These are phyloP conservation scores for Amphipoea oculea DNA, from an alignment of 2,888 invertebrate species.

Conservation along the genomic window DNA sequence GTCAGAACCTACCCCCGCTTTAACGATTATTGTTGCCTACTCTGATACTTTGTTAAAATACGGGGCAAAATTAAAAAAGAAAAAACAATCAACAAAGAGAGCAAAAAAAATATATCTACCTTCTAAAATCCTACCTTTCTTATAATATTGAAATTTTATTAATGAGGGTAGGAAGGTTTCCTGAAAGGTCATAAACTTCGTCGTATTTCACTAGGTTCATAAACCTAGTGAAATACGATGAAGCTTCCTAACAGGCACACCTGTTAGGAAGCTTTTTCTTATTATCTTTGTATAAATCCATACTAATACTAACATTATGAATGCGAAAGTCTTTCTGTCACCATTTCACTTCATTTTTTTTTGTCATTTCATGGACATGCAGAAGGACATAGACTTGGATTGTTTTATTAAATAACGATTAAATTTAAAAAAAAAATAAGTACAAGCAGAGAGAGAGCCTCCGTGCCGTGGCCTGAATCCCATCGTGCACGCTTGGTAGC, in stretches of 20 bases:
- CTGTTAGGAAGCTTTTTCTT: background rate
- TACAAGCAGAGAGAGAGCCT: background rate
- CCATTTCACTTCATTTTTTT: background rate
- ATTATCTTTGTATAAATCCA: background rate
- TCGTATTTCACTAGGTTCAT: conserved; percentile 18
- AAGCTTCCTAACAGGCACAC: background rate
- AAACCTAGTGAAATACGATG: background rate
- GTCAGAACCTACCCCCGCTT: background rate
- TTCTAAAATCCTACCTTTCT: background rate
- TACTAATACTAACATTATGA: background rate
- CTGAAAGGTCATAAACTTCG: conserved; percentile 7
- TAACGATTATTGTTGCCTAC: background rate
- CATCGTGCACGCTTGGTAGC: too few relatives aligned
- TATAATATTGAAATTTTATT: conserved; percentile 17
- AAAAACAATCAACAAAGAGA: background rate
- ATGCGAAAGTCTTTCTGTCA: background rate
- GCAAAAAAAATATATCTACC: background rate
- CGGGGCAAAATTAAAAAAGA: background rate
- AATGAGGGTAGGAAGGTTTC: conserved; percentile 9
- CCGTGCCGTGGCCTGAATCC: too few relatives aligned
- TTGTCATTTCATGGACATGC: background rate
- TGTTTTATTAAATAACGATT: background rate
- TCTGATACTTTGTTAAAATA: background rate
- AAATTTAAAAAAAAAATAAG: too few relatives aligned
- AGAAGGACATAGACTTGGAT: background rate